Base-by-base conservation (phyloP, 2,888 invertebrate genomes). In the Creontiades dilutus region DNA sequence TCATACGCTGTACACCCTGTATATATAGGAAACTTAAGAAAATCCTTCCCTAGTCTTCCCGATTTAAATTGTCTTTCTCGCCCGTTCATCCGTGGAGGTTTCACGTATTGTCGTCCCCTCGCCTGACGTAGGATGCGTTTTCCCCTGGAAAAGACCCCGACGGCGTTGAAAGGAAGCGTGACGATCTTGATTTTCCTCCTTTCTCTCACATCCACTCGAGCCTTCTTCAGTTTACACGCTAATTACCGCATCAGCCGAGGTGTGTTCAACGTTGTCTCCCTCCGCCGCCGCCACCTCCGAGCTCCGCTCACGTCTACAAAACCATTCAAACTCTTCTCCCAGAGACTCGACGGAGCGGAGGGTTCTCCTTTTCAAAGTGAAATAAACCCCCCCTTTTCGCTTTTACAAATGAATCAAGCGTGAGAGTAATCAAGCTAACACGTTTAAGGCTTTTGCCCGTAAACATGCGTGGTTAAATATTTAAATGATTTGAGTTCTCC, bases 391-490 rank as follows among this genome's bases (percentile, higher is more conserved):
- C 28, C 37, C 28, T 78, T 78, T 78, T 78, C 78, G 46, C 78
- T 78, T 78, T 46, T 78, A 46, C 78, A 78, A 78, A 78, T 78
- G 78, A 78, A 78, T 78, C 78, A 47, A 46, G 46, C 47, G 46
- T 47, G 78, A 68, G 68, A 23, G 78, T 78, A 78, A 78, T 78
- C 16, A 46, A 47, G 78, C 78, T 46, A 78, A 78, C 46, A 47
- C 47, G 46, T 78, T 78, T 78, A 16, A 19, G 46, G 37, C 78
- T 78, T 78, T 78, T 78, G 78, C 16, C 46, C 78, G 37, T 47
- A 78, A 78, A 78, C 78, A 78, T 19, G 78, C 78, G 78, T 78
- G 78, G 78, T 78, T 78, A 78, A 78, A 78, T 78, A 78, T 78
- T 78, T 78, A 78, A 78, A 46, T 78, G 78, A 47, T 78, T 78